Evolutionary conservation across 2,888 invertebrate genomes (phyloP).

Genomic region (Synergus japonicus): DNA sequence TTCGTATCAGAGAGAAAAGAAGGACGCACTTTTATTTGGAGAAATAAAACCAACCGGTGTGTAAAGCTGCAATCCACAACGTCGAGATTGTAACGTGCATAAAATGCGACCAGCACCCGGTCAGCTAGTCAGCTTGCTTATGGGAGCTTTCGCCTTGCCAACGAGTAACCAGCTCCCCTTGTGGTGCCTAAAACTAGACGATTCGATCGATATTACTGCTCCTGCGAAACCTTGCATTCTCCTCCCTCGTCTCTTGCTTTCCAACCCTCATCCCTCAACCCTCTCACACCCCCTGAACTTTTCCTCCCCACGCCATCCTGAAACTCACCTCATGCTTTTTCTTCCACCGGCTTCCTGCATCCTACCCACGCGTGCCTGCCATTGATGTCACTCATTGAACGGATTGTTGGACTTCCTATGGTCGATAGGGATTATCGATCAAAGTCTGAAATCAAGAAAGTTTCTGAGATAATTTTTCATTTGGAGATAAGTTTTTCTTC

Average conservation of each 20-base stretch:
- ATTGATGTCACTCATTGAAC: conserved; percentile 15
- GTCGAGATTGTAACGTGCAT: conserved; percentile 6
- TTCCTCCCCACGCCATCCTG: conserved; percentile 44
- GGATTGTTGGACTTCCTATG: background rate
- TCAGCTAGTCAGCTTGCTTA: conserved; percentile 48
- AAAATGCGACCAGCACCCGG: conserved; percentile 30
- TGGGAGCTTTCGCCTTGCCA: conserved; percentile 49
- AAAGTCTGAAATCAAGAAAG: background rate
- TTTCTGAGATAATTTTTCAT: background rate
- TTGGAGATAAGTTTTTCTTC: background rate
- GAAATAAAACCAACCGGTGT: conserved; percentile 23
- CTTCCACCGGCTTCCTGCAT: conserved; percentile 2
- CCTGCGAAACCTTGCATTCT: conserved; percentile 72
- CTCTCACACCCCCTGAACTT: conserved; percentile 45
- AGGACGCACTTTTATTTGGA: background rate
- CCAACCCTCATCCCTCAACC: conserved; percentile 45
- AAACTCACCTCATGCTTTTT: background rate
- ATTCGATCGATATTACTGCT: conserved; percentile 76
- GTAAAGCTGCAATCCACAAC: background rate
- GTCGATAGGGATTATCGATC: background rate
- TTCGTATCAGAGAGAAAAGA: background rate
- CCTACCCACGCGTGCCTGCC: background rate
- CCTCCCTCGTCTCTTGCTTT: conserved; percentile 47
- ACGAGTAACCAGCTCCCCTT: conserved; percentile 51
- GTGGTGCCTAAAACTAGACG: conserved; percentile 61